A percentile compares a stretch with the other conserved stretches of the same genome.
Evolutionary conservation across 2,797 vertebrate genomes (phyloP).

Genomic region (Heliangelus exortis): DNA sequence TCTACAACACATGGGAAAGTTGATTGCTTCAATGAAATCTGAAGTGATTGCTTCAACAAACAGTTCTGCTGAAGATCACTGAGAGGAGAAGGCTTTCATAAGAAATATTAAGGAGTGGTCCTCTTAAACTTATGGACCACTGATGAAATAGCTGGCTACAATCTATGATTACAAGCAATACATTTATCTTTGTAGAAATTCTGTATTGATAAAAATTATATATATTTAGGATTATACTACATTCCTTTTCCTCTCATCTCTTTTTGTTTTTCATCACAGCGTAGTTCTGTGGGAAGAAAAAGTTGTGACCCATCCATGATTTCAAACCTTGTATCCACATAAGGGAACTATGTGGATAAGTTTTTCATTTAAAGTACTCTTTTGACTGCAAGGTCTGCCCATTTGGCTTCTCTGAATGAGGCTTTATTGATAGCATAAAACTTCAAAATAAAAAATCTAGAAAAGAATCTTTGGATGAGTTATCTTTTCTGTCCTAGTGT

Average conservation of each 20-base stretch:
- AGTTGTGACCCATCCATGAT: neutral
- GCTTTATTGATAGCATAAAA: neutral
- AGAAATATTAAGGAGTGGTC: neutral
- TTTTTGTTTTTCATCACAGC: neutral
- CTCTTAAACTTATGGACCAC: neutral
- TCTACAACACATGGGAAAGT: neutral
- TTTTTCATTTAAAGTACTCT: neutral
- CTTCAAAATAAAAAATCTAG: neutral
- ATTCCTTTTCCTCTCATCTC: neutral
- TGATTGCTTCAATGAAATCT: neutral
- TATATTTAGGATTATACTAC: neutral
- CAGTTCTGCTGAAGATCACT: neutral
- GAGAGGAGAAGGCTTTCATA: neutral
- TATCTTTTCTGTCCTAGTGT: neutral
- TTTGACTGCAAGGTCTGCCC: neutral
- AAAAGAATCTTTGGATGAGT: neutral
- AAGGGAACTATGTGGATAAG: neutral
- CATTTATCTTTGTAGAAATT: neutral
- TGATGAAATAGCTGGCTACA: neutral
- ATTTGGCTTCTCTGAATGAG: neutral
- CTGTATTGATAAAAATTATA: neutral
- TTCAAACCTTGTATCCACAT: neutral
- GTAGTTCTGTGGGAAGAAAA: neutral
- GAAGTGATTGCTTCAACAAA: neutral
- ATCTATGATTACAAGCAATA: neutral